Base-by-base conservation (phyloP, 2,888 invertebrate genomes). In the Amaurobius ferox region DNA sequence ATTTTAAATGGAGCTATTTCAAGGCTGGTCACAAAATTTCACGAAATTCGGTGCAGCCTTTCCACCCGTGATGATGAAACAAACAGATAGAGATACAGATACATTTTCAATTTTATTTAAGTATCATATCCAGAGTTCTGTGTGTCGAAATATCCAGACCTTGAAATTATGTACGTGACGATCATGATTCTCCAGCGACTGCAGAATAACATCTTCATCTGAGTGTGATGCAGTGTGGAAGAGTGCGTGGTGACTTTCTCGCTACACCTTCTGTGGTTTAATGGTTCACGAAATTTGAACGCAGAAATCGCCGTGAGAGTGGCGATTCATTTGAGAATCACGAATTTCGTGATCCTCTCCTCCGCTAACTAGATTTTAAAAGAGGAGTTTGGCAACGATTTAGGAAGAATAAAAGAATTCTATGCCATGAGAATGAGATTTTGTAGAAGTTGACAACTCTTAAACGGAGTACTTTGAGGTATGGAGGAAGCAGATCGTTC, bases 321-420 rank as follows among this genome's bases (percentile, higher is more conserved):
- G 55, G 55, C 23, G 55, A 23, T 55, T 55, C 55, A 66, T 66
- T 35, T 66, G 66, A n/a, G 32, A 19, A 66, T 66, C 66, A 66
- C 66, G 66, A 66, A n/a, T 11, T 19, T 66, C 66, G 66, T 66
- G 66, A 66, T 66, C 66, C 23, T 55, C 55, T 55, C 23, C 55
- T 6, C 55, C 23, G 1, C 55, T 55, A 55, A 55, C 55, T 55
- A 55, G 55, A 11, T 55, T 55, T 55, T 55, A 55, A 55, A 55
- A 3, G 55, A 3, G 5, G 16, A 55, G 23, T 55, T 55, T 55
- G 55, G 55, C 55, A 55, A 55, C 55, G 55, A 23, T 55, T 55
- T 23, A 55, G 44, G 55, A 23, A 55, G 55, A 55, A 55, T 55
- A 23, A 55, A 23, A 19, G 5, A 3, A 23, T 5, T 23, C 23